Percentiles rank a stretch among this genome's conserved stretches.
Evolutionary conservation across 2,888 invertebrate genomes (phyloP).

Genomic region (Dolichomitus sp.): DNA sequence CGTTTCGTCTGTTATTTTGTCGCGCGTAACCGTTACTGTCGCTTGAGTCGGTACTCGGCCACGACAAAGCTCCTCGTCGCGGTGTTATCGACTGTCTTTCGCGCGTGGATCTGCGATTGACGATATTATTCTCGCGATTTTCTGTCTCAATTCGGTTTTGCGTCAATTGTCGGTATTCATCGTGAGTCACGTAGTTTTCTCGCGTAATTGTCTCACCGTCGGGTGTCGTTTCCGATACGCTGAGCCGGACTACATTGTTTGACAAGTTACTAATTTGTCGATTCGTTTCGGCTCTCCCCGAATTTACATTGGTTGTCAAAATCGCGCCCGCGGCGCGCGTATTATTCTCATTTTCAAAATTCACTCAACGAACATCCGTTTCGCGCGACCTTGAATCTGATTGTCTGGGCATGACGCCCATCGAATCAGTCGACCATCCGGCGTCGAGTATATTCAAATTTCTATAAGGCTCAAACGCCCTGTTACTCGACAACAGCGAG

Average conservation of each 20-base stretch:
- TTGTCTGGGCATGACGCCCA: background rate
- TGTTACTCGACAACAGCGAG: slow-evolving; percentile 4
- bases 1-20: background rate
- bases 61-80: slow-evolving; percentile 28
- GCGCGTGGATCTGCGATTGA: background rate
- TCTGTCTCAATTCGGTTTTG: background rate
- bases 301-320: background rate
- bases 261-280: no score
- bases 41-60: slow-evolving; percentile 27
- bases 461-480: slow-evolving; percentile 14
- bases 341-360: background rate
- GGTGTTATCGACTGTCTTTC: slow-evolving; percentile 3
- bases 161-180: background rate
- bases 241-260: background rate
- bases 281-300: background rate
- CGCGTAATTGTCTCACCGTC: background rate
- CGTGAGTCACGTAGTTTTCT: no score
- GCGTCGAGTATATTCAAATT: background rate
- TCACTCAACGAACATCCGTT: slow-evolving; percentile 1
- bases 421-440: background rate
- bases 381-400: background rate
- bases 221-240: background rate
- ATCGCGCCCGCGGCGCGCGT: background rate
- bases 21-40: slow-evolving; percentile 22
- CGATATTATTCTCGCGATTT: background rate